Conservation (phyloP, 2,888 invertebrate species). For the Allygus modestus region DNA sequence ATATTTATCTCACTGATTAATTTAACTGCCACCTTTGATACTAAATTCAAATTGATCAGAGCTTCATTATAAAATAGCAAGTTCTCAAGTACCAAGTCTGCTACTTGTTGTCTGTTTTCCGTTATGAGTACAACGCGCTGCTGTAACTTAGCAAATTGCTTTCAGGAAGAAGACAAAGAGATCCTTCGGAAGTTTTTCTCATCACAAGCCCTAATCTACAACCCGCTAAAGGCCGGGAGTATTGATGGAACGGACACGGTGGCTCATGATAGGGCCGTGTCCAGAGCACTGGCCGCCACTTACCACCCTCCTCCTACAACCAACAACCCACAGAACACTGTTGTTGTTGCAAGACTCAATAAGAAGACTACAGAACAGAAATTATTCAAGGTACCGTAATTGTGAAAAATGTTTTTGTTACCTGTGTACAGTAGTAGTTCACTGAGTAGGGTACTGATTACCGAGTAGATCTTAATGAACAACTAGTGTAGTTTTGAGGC, state of each 20-base stretch:
- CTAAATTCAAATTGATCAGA: too few relatives aligned
- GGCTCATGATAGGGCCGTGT: slow-evolving; percentile 88
- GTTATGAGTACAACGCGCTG: too few relatives aligned
- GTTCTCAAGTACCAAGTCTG: too few relatives aligned
- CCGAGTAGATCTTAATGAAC: too few relatives aligned
- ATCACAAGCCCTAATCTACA: slow-evolving; percentile 80
- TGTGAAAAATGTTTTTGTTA: slow-evolving; percentile 43
- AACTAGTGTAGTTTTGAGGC: not conserved
- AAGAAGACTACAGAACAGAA: slow-evolving; percentile 81
- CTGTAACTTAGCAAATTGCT: not conserved
- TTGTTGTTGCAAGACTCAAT: slow-evolving; percentile 87
- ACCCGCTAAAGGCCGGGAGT: slow-evolving; percentile 90
- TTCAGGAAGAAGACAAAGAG: slow-evolving; percentile 60
- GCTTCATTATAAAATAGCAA: too few relatives aligned
- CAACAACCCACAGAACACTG: slow-evolving; percentile 83
- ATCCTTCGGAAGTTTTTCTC: slow-evolving; percentile 75
- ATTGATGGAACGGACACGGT: slow-evolving; percentile 91
- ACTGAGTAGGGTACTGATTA: too few relatives aligned
- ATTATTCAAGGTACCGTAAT: slow-evolving; percentile 75
- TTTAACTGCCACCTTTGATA: too few relatives aligned
- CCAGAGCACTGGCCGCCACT: slow-evolving; percentile 83
- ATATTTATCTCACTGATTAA: too few relatives aligned
- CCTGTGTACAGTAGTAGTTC: too few relatives aligned
- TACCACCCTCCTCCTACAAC: slow-evolving; percentile 82
- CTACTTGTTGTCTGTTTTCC: too few relatives aligned